phyloP scores from a whole-genome alignment of 37 sponge, comb jelly and placozoan genomes.

The Bolinopsis microptera region DNA sequence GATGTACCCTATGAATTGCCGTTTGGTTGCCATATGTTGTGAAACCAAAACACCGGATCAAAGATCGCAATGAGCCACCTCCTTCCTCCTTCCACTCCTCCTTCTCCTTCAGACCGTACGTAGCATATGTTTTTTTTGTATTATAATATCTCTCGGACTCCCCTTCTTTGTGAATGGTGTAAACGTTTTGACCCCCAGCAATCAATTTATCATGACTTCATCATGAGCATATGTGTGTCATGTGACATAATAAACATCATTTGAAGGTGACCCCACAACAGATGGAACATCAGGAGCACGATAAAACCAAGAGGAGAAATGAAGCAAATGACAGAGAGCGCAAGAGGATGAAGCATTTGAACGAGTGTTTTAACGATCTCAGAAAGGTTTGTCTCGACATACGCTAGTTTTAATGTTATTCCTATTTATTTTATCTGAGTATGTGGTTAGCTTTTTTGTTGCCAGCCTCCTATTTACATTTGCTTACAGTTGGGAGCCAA shows the following conservation, averaged over 20 bases:
- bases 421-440: no score
- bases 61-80: background rate
- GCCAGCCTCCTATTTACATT: no score
- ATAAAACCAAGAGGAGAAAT: background rate
- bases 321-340: conserved; percentile 49
- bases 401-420: no score
- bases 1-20: background rate
- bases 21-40: conserved; percentile 55
- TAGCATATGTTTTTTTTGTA: background rate
- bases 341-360: conserved; percentile 25
- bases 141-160: background rate
- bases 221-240: background rate
- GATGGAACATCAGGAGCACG: background rate
- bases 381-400: conserved; percentile 54
- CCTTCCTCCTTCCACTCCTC: background rate
- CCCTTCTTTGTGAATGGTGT: background rate
- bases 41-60: conserved; percentile 30
- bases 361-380: background rate
- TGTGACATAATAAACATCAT: no score
- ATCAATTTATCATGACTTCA: background rate
- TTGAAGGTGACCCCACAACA: no score
- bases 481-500: no score
- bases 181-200: background rate
- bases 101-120: background rate
- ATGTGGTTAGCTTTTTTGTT: no score